phyloP scores from a whole-genome alignment of 2,797 vertebrate species.

The Acipenser oxyrinchus region DNA sequence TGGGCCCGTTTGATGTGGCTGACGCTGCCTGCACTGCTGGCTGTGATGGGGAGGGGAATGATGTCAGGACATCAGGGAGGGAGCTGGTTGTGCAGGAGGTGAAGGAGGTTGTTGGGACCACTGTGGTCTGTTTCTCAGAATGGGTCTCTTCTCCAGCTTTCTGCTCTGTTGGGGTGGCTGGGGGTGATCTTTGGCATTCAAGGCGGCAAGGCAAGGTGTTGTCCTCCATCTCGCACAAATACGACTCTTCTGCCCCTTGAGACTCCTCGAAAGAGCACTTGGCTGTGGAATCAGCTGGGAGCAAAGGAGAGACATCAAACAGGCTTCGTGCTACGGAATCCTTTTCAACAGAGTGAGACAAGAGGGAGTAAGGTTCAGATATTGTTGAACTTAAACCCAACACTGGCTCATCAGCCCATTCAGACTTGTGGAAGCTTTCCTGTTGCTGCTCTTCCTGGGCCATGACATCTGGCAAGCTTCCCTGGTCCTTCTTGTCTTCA shows the following conservation, averaged over 20 bases:
- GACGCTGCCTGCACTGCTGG: constrained; percentile 49
- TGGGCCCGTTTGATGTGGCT: constrained; percentile 68
- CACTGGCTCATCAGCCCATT: constrained; percentile 46
- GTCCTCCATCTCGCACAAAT: constrained; percentile 55
- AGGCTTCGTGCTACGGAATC: constrained; percentile 59
- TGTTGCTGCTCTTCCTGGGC: constrained; percentile 55
- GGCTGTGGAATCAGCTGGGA: constrained; percentile 56
- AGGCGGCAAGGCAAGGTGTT: constrained; percentile 45
- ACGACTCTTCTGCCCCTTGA: constrained; percentile 65
- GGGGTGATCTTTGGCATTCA: constrained; percentile 49
- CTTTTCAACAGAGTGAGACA: constrained; percentile 42
- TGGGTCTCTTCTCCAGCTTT: constrained; percentile 34
- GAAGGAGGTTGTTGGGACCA: constrained; percentile 18
- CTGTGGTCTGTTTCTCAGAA: constrained; percentile 38
- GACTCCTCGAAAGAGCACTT: constrained; percentile 66
- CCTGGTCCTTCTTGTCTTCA: constrained; percentile 51
- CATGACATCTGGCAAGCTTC: constrained; percentile 33
- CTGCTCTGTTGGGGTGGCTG: constrained; percentile 25
- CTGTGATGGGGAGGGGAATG: constrained; percentile 47
- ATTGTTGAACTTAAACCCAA: constrained; percentile 42
- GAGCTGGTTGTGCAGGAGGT: constrained; percentile 24
- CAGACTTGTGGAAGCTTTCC: constrained; percentile 64
- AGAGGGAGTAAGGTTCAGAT: constrained; percentile 44
- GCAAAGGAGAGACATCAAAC: constrained; percentile 67
- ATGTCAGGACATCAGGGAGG: constrained; percentile 54